Evolutionary conservation across 1,140 invertebrate genomes (phyloP), one percentile per base, ranked within the genome.

Genomic region (Dreissena polymorpha): DNA sequence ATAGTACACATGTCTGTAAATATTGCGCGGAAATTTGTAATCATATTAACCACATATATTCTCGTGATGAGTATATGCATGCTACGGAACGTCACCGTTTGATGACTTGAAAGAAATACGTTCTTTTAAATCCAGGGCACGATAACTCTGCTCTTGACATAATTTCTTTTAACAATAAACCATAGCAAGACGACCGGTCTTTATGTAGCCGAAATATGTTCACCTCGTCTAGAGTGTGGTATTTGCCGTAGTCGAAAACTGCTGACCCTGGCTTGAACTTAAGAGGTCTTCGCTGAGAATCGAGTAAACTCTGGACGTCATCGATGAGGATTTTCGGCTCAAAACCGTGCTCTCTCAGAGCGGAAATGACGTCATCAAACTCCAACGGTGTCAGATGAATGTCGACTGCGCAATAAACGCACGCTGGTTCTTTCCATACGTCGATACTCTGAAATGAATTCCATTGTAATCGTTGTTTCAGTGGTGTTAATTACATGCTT

Each of bases 161-260:
- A 39, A 39, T 39, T 39, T 39, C 39, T 5, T 8, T n/a, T 5
- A 39, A 39, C 39, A 39, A 39, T 39, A 39, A 39, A 39, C 39
- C 39, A 39, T 39, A 39, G 39, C 39, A 39, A 39, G 39, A 8
- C 2, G 39, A 39, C 8, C 39, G 8, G 2, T 39, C 3, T 39
- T 39, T 39, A 39, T 39, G 39, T 39, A 5, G 39, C 8, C 39
- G 8, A 39, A 39, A 39, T 8, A 39, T 39, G 39, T 53, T 75
- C 14, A 77, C 64, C 16, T 77, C 75, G 25, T 77, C 75, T 23
- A 77, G 55, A 29, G 23, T 18, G 39, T 77, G 75, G n/a, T 77
- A 77, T 65, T 77, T 77, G 13, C 63, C 29, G n/a, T 77, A 77
- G 25, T 77, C 75, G 55, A 77, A 77, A 18, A 7, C 75, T n/a